A percentile compares a stretch with the other conserved stretches of the same genome.
phyloP scores from a whole-genome alignment of 2,888 invertebrate genomes.

The Phrixothrix hirtus region DNA sequence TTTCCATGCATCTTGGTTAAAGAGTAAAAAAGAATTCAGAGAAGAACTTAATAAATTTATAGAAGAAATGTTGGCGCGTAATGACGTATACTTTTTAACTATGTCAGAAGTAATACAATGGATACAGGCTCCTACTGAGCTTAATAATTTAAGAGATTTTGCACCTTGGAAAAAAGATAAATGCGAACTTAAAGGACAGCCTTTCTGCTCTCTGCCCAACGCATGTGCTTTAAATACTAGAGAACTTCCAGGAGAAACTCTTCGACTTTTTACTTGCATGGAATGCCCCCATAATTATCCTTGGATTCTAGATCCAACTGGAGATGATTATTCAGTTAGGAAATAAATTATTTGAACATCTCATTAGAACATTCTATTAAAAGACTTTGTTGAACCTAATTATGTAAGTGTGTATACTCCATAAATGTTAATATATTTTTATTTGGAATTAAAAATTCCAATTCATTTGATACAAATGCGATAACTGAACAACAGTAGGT shows the following conservation, averaged over 20 bases:
- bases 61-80: slow-evolving; percentile 86
- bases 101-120: slow-evolving; percentile 88
- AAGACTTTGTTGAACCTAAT: slow-evolving; percentile 37
- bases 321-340: slow-evolving; percentile 87
- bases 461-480: no score
- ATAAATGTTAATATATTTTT: background rate
- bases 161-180: slow-evolving; percentile 95
- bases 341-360: slow-evolving; percentile 64
- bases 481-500: no score
- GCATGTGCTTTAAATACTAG: slow-evolving; percentile 87
- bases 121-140: slow-evolving; percentile 94
- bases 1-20: slow-evolving; percentile 95
- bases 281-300: slow-evolving; percentile 95
- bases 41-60: slow-evolving; percentile 91
- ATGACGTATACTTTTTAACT: slow-evolving; percentile 92
- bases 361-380: slow-evolving; percentile 19
- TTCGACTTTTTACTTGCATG: slow-evolving; percentile 92
- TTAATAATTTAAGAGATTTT: slow-evolving; percentile 85
- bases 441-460: no score
- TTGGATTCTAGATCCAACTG: slow-evolving; percentile 92
- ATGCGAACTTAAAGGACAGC: slow-evolving; percentile 92
- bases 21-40: slow-evolving; percentile 90
- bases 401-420: slow-evolving; percentile 20
- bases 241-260: slow-evolving; percentile 88
- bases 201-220: slow-evolving; percentile 89